Percentiles rank a stretch among this genome's conserved stretches.
phyloP scores from a whole-genome alignment of 1,140 invertebrate species.

The Hermetia illucens region DNA sequence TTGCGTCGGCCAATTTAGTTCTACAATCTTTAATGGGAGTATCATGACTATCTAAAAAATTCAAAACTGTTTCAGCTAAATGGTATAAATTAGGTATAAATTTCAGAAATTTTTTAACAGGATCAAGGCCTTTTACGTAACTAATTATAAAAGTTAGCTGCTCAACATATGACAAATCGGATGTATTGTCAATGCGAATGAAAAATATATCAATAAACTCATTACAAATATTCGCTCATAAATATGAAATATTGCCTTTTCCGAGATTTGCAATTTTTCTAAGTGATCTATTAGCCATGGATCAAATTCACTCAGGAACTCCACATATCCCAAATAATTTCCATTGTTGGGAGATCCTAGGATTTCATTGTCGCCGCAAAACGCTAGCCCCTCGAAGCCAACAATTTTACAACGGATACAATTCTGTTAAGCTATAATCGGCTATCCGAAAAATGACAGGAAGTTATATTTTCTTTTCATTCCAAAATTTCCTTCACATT shows the following conservation, averaged over 20 bases:
- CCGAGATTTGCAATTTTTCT: slow-evolving; percentile 3
- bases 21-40: no score
- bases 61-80: no score
- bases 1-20: no score
- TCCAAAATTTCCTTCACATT: no score
- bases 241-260: slow-evolving; percentile 9
- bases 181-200: slow-evolving; percentile 28
- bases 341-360: slow-evolving; percentile 14
- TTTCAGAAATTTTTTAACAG: slow-evolving; percentile 17
- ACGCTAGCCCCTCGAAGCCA: slow-evolving; percentile 9
- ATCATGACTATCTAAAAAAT: no score
- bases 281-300: slow-evolving; percentile 4
- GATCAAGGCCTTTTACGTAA: slow-evolving; percentile 18
- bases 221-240: slow-evolving; percentile 14
- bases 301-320: slow-evolving; percentile 15
- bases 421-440: slow-evolving; percentile 14
- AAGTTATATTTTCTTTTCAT: no score
- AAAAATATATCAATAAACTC: slow-evolving; percentile 19
- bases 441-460: no score
- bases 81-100: no score
- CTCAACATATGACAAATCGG: slow-evolving; percentile 30
- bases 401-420: slow-evolving; percentile 13
- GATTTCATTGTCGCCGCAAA: slow-evolving; percentile 13
- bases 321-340: slow-evolving; percentile 13
- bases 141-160: slow-evolving; percentile 22